Evolutionary conservation across 2,113 vertebrate genomes (phyloP), one percentile per base, ranked within the genome.

Genomic region (Heterocephalus glaber): DNA sequence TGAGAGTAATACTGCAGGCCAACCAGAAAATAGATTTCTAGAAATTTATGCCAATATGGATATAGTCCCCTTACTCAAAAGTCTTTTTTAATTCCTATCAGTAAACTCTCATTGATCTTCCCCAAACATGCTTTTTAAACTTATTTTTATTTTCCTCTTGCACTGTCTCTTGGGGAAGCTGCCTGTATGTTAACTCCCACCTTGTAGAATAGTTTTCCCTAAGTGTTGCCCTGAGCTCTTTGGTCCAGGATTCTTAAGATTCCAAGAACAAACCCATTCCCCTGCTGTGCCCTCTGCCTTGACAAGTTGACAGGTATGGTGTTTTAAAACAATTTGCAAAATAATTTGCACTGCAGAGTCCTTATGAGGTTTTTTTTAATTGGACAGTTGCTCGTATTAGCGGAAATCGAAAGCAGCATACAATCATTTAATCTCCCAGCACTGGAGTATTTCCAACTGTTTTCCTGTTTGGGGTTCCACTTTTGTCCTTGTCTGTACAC

Each of bases 241-340:
- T 6, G 63, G 61, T 79, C 12, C 61, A 61, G 70, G 63, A 93
- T 74, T 74, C 26, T 24, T 52, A 35, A 30, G 58, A 95, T 79
- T 74, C 24, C 28, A 63, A 35, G 35, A 66, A 52, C 28, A 88
- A 95, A 88, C 38, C 41, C 66, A 79, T 30, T 26, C 49, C 89
- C 82, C 68, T 85, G 76, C 77, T 58, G 52, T 60, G 44, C 80
- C 77, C 28, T 47, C 86, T 70, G 65, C 87, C 90, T 87, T 12
- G n/a, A 38, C 85, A 81, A 80, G n/a, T 63, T 77, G n/a, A 90
- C 56, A 91, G 86, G 91, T 88, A 92, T 74, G 38, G 83, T 85
- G 95, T 47, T 96, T 95, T n/a, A 86, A 94, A 97, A 92, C 92
- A 93, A 89, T 94, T 74, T 79, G 83, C 77, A 89, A 96, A 98